phyloP scores from a whole-genome alignment of 2,797 vertebrate genomes.

The Gobio occitaniae region DNA sequence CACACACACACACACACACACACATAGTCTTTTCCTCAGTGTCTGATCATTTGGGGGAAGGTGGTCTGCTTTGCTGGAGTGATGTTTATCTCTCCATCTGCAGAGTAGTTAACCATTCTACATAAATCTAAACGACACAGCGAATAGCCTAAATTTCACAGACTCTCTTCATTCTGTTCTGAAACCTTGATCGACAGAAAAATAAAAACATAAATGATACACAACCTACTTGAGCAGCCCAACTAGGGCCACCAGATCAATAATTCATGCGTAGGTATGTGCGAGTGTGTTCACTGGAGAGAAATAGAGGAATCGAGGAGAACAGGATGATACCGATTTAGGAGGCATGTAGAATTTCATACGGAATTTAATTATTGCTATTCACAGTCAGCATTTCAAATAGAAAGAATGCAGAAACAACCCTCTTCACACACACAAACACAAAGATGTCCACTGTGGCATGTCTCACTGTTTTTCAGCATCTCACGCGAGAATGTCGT shows the following conservation, averaged over 20 bases:
- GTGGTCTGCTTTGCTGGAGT: not conserved
- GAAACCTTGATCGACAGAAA: slow-evolving; percentile 4
- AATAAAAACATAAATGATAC: slow-evolving; percentile 11
- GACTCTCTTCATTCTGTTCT: not conserved
- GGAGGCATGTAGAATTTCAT: not conserved
- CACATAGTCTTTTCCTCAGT: not conserved
- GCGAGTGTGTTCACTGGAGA: not conserved
- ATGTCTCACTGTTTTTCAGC: not conserved
- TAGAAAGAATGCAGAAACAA: not conserved
- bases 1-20: not conserved
- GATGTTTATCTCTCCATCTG: no score
- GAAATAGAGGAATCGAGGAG: slow-evolving; percentile 2
- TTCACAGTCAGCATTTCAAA: slow-evolving; percentile 15
- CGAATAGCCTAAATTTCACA: not conserved
- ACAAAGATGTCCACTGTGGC: not conserved
- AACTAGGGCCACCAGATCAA: slow-evolving; percentile 30
- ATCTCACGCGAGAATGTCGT: no score
- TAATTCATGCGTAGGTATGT: not conserved
- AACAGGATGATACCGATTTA: not conserved
- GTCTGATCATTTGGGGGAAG: slow-evolving; percentile 8
- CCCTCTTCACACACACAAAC: no score
- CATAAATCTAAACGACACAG: slow-evolving; percentile 5
- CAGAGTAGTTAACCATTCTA: not conserved
- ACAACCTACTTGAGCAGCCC: slow-evolving; percentile 14
- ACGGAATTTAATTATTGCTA: not conserved